Base-by-base conservation (phyloP, 1,140 invertebrate genomes). In the Cydia splendana region DNA sequence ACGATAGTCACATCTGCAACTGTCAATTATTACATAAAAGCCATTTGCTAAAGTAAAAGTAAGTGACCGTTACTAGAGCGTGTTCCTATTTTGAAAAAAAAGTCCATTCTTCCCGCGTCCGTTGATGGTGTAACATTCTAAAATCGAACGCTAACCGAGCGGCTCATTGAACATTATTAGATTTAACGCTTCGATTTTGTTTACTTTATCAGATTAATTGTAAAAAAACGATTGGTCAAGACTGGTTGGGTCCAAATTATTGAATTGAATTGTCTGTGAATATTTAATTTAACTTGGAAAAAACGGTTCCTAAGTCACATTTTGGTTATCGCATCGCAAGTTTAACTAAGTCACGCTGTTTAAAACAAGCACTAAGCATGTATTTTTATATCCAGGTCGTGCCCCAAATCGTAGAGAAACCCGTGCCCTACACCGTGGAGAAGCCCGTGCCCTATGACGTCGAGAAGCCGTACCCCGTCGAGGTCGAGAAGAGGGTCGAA, bases 391-490 rank as follows among this genome's bases (percentile, higher is more conserved):
- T 81, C 1, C 84, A 93, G 92, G 94, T 95, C 74, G 94, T 95
- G 4, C 94, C 94, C 34, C 94, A 95, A 81, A 91, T 95, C 45
- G 95, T 96, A 20, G 96, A 97, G 84, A 96, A 96, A 84, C 96
- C 95, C 38, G 95, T 96, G 57, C 96, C 96, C 0, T 97, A 96
- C 82, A 94, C 96, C 0, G 95, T 97, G 1, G 96, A 97, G 81
- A 96, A 96, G 79, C 94, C 96, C 76, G 95, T 96, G 76, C 96
- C 96, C 5, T 96, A 96, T 84, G 95, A 96, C 75, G 95, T 97
- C 0, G 96, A 97, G 84, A 96, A 96, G 87, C 96, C 96, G 1
- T 97, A 96, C 92, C 94, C 96, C 38, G 96, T 97, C 5, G 96
- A 96, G 78, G 95, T 97, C 4, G 96, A 96, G 78, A 97, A 97